Evolutionary conservation across 2,797 vertebrate species (phyloP).

Genomic region (Sebastes hopkinsi): DNA sequence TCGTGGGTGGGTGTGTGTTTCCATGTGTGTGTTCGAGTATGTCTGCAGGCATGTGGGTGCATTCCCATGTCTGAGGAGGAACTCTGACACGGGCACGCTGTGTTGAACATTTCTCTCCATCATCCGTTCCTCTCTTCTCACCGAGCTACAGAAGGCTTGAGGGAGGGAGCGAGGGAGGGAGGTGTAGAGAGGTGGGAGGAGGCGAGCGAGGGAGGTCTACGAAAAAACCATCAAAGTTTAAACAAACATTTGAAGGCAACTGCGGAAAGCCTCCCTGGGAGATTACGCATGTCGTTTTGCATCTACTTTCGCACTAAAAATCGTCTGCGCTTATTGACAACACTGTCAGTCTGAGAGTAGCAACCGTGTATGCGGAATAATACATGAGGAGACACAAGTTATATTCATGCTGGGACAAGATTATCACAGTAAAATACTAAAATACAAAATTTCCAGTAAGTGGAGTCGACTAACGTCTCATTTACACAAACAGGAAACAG

Average conservation of each 20-base stretch:
- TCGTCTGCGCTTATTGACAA: not conserved
- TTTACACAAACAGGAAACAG: not conserved
- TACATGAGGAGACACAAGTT: not conserved
- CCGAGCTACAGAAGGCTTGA: constrained; percentile 61
- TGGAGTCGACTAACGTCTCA: not conserved
- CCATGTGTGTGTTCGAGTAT: constrained; percentile 34
- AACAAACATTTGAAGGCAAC: constrained; percentile 56
- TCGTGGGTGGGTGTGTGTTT: constrained; percentile 33
- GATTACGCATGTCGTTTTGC: constrained; percentile 24
- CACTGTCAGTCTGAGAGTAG: not conserved
- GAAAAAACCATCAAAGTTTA: constrained; percentile 58
- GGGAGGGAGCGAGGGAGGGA: constrained; percentile 51
- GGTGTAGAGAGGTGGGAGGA: constrained; percentile 58
- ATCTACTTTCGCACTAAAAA: constrained; percentile 17
- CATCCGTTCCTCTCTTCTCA: constrained; percentile 36
- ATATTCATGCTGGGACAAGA: not conserved
- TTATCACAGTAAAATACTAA: not conserved
- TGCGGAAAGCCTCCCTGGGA: constrained; percentile 26
- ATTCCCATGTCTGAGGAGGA: constrained; percentile 61
- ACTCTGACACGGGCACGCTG: constrained; percentile 59
- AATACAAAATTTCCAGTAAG: not conserved
- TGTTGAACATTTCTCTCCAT: constrained; percentile 47
- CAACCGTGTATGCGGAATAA: constrained; percentile 5
- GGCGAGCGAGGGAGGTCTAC: constrained; percentile 23
- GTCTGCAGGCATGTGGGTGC: constrained; percentile 64